These are phyloP conservation scores for Troides helena DNA, from an alignment of 2,888 invertebrate species.

Conservation along the genomic window DNA sequence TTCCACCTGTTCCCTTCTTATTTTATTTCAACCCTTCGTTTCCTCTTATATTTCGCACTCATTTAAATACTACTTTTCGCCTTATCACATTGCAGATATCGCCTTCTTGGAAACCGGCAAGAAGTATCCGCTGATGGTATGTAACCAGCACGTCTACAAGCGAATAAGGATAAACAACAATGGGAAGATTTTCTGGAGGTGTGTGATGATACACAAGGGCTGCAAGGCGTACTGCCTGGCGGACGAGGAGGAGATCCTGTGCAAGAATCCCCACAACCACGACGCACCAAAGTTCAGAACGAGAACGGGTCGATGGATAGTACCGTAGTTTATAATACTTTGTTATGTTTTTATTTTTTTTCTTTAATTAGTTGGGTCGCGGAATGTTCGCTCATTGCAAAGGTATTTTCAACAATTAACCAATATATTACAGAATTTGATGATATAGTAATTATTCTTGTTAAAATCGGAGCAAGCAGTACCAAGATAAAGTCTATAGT, in stretches of 20 bases:
- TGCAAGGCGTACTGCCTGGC: conserved; percentile 44
- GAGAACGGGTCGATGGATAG: conserved; percentile 30
- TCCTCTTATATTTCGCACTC: neutral
- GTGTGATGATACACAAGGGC: conserved; percentile 47
- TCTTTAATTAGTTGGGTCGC: neutral
- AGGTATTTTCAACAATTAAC: no score
- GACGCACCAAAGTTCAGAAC: conserved; percentile 43
- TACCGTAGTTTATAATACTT: conserved; percentile 8
- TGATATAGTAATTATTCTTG: no score
- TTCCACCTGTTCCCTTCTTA: neutral
- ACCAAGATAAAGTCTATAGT: no score
- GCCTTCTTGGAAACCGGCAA: conserved; percentile 42
- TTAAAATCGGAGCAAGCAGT: no score
- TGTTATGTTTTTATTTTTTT: neutral
- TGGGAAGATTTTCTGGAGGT: conserved; percentile 48
- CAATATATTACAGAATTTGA: no score
- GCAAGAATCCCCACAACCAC: conserved; percentile 39
- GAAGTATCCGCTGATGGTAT: conserved; percentile 47
- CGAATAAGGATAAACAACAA: conserved; percentile 42
- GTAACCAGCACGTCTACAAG: conserved; percentile 46
- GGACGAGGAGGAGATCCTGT: conserved; percentile 34
- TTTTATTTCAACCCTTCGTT: neutral
- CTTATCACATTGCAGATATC: conserved; percentile 34
- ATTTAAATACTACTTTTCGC: neutral
- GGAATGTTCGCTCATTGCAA: no score